Conservation (phyloP, 2,888 invertebrate species). For the Agapostemon virescens region DNA sequence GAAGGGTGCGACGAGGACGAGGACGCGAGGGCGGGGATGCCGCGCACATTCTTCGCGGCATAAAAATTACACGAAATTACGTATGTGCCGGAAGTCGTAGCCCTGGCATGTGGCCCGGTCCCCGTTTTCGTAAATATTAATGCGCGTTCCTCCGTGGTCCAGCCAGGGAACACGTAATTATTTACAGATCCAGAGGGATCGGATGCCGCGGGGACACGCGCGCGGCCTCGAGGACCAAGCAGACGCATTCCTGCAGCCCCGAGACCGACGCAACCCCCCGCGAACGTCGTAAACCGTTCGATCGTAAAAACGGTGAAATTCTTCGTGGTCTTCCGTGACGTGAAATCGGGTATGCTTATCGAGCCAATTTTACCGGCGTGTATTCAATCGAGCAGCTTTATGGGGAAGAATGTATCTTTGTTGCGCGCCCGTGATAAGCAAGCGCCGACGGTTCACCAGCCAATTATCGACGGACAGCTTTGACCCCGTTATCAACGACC, state of each 20-base stretch:
- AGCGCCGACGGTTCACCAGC: constrained; percentile 33
- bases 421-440: constrained; percentile 27
- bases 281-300: constrained; percentile 38
- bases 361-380: constrained; percentile 18
- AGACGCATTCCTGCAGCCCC: background rate
- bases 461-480: constrained; percentile 27
- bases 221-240: background rate
- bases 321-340: constrained; percentile 1
- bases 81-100: constrained; percentile 31
- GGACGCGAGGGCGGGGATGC: background rate
- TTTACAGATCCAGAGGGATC: background rate
- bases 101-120: background rate
- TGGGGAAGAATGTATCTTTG: constrained; percentile 29
- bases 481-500: constrained; percentile 18
- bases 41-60: constrained; percentile 35
- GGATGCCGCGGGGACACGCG: background rate
- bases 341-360: constrained; percentile 44
- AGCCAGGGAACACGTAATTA: constrained; percentile 26
- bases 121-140: constrained; percentile 46
- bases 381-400: constrained; percentile 37
- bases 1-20: background rate
- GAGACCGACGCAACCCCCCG: background rate
- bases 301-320: constrained; percentile 42
- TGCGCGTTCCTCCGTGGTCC: background rate
- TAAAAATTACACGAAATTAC: constrained; percentile 56